phyloP scores from a whole-genome alignment of 2,888 invertebrate genomes.

The Tachina grossa region DNA sequence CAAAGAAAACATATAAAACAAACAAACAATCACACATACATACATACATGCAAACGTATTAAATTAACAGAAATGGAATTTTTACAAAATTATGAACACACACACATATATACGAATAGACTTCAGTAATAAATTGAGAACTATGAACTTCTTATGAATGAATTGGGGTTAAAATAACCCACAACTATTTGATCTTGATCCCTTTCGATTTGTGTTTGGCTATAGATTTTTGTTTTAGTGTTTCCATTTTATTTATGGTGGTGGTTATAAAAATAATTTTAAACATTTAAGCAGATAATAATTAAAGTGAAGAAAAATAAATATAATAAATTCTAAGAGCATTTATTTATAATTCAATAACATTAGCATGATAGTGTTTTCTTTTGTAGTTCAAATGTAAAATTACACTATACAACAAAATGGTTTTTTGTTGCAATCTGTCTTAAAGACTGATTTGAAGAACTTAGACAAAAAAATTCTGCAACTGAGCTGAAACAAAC shows the following conservation, averaged over 20 bases:
- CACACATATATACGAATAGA: neutral
- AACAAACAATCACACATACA: neutral
- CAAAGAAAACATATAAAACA: slow-evolving; percentile 13
- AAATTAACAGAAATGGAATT: slow-evolving; percentile 53
- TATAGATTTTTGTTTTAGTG: slow-evolving; percentile 17
- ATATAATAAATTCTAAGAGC: neutral
- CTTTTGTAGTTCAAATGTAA: too few species aligned
- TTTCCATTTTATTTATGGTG: slow-evolving; percentile 17
- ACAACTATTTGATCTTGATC: slow-evolving; percentile 67
- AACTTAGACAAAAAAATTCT: too few species aligned
- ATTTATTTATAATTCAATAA: too few species aligned
- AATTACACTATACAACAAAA: neutral
- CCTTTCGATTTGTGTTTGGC: slow-evolving; percentile 49
- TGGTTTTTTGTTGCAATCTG: too few species aligned
- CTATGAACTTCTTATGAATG: slow-evolving; percentile 52
- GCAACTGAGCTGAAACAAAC: too few species aligned
- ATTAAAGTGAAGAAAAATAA: neutral
- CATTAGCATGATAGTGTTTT: too few species aligned
- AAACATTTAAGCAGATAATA: slow-evolving; percentile 8
- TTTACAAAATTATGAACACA: neutral
- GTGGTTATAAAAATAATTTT: slow-evolving; percentile 1
- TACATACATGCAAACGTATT: neutral
- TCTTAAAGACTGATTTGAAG: too few species aligned
- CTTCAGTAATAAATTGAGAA: slow-evolving; percentile 36
- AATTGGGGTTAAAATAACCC: slow-evolving; percentile 66